Evolutionary conservation across 2,888 invertebrate species (phyloP).

Genomic region (Drosophila merina): DNA sequence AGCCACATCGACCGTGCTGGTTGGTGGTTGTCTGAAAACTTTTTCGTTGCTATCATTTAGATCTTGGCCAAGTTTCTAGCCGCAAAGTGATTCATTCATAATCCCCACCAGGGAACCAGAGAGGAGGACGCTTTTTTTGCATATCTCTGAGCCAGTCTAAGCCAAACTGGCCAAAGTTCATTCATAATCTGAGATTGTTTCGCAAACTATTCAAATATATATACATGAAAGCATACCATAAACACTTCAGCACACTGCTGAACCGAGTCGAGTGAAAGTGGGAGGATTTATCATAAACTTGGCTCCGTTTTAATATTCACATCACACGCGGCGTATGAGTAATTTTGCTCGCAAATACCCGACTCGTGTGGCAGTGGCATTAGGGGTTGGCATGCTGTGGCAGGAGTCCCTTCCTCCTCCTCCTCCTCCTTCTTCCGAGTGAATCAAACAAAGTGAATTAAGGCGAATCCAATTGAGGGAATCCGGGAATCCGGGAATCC

Average conservation of each 20-base stretch:
- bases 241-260: slow-evolving; percentile 27
- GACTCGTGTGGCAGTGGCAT: slow-evolving; percentile 22
- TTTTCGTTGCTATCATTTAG: slow-evolving; percentile 4
- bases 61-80: slow-evolving; percentile 26
- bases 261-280: background rate
- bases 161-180: slow-evolving; percentile 40
- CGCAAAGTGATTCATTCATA: slow-evolving; percentile 43
- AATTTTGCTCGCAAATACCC: slow-evolving; percentile 52
- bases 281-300: slow-evolving; percentile 42
- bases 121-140: slow-evolving; percentile 1
- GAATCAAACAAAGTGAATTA: slow-evolving; percentile 40
- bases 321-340: slow-evolving; percentile 62
- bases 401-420: no score
- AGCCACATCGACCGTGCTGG: background rate
- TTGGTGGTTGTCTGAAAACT: slow-evolving; percentile 14
- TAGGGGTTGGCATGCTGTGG: no score
- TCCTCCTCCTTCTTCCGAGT: slow-evolving; percentile 1
- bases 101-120: slow-evolving; percentile 9
- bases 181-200: slow-evolving; percentile 45
- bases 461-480: slow-evolving; percentile 26
- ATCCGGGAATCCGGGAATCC: background rate
- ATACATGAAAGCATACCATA: slow-evolving; percentile 9
- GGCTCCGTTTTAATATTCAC: slow-evolving; percentile 43
- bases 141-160: slow-evolving; percentile 14
- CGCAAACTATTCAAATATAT: slow-evolving; percentile 33